Evolutionary conservation across 2,888 invertebrate species (phyloP).

Genomic region (Pasiphila rectangulata): DNA sequence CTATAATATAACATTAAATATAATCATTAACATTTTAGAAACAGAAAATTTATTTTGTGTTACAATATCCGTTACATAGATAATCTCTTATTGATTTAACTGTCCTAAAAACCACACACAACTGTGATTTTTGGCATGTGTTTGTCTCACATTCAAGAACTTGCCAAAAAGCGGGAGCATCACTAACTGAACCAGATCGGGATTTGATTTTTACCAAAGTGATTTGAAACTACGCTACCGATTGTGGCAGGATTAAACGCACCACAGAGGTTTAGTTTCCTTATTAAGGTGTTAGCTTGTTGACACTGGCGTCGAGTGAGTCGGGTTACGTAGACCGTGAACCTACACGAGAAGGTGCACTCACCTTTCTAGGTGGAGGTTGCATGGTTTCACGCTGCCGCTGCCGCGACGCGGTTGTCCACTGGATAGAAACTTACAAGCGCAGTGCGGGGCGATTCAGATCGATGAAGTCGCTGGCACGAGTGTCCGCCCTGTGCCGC

Average conservation of each 20-base stretch:
- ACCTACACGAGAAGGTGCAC: slow-evolving; percentile 37
- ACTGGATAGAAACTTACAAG: slow-evolving; percentile 27
- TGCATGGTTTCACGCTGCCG: slow-evolving; percentile 81
- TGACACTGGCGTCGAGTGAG: slow-evolving; percentile 3
- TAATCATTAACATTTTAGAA: too few species aligned
- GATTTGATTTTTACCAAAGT: neutral
- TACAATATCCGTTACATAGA: too few species aligned
- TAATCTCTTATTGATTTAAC: slow-evolving; percentile 32
- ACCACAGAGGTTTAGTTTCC: neutral
- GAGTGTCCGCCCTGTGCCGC: slow-evolving; percentile 48
- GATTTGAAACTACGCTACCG: neutral
- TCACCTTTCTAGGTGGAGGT: slow-evolving; percentile 93
- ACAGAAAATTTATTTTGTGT: too few species aligned
- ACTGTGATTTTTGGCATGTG: slow-evolving; percentile 7
- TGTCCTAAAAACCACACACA: slow-evolving; percentile 21
- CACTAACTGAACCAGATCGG: neutral
- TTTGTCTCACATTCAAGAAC: neutral
- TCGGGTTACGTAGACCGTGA: slow-evolving; percentile 2
- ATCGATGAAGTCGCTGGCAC: slow-evolving; percentile 54
- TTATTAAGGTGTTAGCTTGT: neutral
- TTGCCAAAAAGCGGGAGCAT: slow-evolving; percentile 1
- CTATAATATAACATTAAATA: too few species aligned
- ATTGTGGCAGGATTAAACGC: neutral
- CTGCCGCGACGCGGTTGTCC: slow-evolving; percentile 36
- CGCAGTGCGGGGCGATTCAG: slow-evolving; percentile 32